Conservation (phyloP, 2,797 vertebrate species). For the Choloepus didactylus region DNA sequence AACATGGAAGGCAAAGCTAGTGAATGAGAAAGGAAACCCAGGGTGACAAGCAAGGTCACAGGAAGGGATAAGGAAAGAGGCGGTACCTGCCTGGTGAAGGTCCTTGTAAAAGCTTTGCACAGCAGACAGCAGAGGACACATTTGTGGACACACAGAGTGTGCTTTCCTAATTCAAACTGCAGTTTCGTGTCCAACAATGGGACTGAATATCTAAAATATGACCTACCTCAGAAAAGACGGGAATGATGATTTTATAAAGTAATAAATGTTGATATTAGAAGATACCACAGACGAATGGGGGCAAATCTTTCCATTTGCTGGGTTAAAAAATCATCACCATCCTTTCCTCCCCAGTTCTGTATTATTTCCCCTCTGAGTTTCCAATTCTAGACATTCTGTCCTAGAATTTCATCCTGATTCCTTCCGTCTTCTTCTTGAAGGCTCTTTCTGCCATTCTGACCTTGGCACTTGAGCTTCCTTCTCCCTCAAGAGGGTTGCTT, state of each 20-base stretch:
- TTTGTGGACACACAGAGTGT: not conserved
- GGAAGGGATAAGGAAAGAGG: not conserved
- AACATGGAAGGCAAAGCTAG: not conserved
- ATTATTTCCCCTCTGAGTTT: not conserved
- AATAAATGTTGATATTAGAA: not conserved
- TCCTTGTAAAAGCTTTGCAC: not conserved
- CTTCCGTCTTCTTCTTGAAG: not conserved
- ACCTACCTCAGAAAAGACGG: not conserved
- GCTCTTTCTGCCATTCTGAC: not conserved
- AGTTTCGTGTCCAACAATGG: not conserved
- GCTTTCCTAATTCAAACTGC: constrained; percentile 2
- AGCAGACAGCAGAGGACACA: not conserved
- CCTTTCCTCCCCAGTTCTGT: not conserved
- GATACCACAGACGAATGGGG: not conserved
- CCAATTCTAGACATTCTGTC: not conserved
- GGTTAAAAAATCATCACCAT: not conserved
- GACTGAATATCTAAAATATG: not conserved
- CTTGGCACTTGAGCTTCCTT: not conserved
- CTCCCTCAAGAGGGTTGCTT: not conserved
- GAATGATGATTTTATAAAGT: not conserved
- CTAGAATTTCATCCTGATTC: not conserved
- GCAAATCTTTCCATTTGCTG: not conserved
- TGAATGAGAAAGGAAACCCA: not conserved
- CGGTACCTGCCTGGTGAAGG: not conserved
- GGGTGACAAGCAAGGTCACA: not conserved